Evolutionary conservation across 2,113 vertebrate genomes (phyloP), one percentile per base, ranked within the genome.

Genomic region (Perca flavescens): DNA sequence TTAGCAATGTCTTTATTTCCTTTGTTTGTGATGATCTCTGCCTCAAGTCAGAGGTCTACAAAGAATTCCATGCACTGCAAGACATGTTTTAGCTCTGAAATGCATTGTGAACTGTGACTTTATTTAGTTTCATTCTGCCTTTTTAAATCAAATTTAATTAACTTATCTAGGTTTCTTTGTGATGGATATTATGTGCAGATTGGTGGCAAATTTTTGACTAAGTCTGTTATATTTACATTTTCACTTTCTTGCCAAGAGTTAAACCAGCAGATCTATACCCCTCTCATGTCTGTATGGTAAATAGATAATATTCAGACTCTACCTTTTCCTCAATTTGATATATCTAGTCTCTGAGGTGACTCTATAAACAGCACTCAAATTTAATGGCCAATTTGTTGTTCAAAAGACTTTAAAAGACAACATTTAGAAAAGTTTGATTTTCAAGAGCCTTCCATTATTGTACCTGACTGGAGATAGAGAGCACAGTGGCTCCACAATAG

Each of bases 381-480:
- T 64, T 5, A 76, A 77, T 21, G 13, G 1, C n/a, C 28, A 47
- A 31, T 77, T 71, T 36, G 74, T 60, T 63, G 50, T 47, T 43
- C n/a, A 58, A 80, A 76, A 63, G 9, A 25, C 28, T 34, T 57
- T 13, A 14, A 58, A 57, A 50, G n/a, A 53, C 19, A 15, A 17
- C 34, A 14, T 66, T 22, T 49, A 34, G 28, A 61, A 19, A 58
- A 57, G 19, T 43, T 43, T 14, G 19, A 49, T 80, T 79, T 71
- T 49, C 28, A 58, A 52, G 11, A 47, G 28, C 7, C 36, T 28
- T 25, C 40, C 53, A 78, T 52, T 75, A 80, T 53, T 77, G 19
- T 4, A 47, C 21, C 60, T 74, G 65, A 70, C 62, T 53, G 52
- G 31, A 78, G 54, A 76, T 8, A n/a, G 10, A 64, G 25, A 70